Base-by-base conservation (phyloP, 2,113 vertebrate genomes). In the Protomyctophum bolini region DNA sequence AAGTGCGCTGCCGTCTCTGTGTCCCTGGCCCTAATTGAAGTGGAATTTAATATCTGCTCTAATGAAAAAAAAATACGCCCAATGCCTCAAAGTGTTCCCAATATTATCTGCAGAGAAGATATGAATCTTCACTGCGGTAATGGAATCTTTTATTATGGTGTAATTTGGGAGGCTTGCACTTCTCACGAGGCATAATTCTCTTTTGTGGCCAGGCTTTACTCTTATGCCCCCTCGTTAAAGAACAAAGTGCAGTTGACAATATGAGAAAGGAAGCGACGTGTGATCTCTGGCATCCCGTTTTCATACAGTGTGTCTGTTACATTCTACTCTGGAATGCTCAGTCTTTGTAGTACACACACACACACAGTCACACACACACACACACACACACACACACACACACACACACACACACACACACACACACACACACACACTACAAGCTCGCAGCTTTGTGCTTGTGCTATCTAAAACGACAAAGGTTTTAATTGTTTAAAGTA, bases 61-160 rank as follows among this genome's bases (percentile, higher is more conserved):
- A 61, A 77, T 78, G 55, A 65, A 72, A 57, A 68, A 11, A 72
- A 49, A 8, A 46, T 28, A 10, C 28, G 55, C 41, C 10, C 45
- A 2, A 50, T 0, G 28, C 54, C 72, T 81, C 68, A 66, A 64
- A 71, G 66, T 52, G 71, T 63, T 52, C 9, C 58, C 58, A 83
- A 80, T 72, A 54, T 48, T 58, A 61, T 75, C 66, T n/a, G 49
- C 51, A 47, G 41, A 57, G 21, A 80, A 68, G 77, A 86, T 66
- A 75, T 75, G 57, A 76, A 68, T 87, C 75, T 74, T 77, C 76
- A 72, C 73, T 56, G 46, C 61, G 54, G 70, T 88, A 86, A 90
- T 90, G 81, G 76, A 80, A 86, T 88, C 82, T 64, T 84, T 84
- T 85, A 67, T 80, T 77, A 62, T n/a, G 14, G 47, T 59, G 45